Percentiles rank a stretch among this genome's conserved stretches.
phyloP scores from a whole-genome alignment of 2,113 vertebrate species.

The Cochlearius cochlearius region DNA sequence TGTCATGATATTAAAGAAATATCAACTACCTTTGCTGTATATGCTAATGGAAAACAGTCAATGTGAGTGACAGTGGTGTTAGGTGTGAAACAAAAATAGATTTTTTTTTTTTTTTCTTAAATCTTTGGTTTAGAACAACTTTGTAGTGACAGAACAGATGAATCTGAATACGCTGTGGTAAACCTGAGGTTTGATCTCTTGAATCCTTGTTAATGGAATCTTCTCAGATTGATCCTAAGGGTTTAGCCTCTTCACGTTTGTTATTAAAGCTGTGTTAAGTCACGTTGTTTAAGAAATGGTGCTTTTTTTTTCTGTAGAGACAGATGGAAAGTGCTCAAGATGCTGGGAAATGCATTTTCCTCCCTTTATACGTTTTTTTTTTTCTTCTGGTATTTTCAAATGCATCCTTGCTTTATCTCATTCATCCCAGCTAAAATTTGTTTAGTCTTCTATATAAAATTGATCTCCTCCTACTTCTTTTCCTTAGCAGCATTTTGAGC shows the following conservation, averaged over 20 bases:
- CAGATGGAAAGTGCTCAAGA: not conserved
- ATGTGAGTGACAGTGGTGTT: not conserved
- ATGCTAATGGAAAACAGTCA: not conserved
- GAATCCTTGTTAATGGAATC: not conserved
- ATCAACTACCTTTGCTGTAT: not conserved
- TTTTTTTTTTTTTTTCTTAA: not conserved
- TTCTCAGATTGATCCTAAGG: not conserved
- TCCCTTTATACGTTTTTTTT: not conserved
- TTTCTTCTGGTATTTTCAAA: not conserved
- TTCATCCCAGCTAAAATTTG: not conserved
- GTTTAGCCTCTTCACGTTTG: not conserved
- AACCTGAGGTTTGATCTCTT: not conserved
- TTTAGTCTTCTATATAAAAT: not conserved
- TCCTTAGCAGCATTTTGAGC: not conserved
- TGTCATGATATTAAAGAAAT: not conserved
- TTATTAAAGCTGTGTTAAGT: not conserved
- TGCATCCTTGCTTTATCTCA: not conserved
- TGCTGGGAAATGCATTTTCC: not conserved
- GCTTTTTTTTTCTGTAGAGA: not conserved
- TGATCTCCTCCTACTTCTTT: not conserved
- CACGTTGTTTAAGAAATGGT: not conserved
- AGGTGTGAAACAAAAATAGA: not conserved
- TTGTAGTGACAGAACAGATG: not conserved
- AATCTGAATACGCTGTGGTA: not conserved
- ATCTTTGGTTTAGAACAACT: not conserved